Evolutionary conservation across 2,888 invertebrate genomes (phyloP), one percentile per base, ranked within the genome.

Genomic region (Aporophyla lueneburgensis): DNA sequence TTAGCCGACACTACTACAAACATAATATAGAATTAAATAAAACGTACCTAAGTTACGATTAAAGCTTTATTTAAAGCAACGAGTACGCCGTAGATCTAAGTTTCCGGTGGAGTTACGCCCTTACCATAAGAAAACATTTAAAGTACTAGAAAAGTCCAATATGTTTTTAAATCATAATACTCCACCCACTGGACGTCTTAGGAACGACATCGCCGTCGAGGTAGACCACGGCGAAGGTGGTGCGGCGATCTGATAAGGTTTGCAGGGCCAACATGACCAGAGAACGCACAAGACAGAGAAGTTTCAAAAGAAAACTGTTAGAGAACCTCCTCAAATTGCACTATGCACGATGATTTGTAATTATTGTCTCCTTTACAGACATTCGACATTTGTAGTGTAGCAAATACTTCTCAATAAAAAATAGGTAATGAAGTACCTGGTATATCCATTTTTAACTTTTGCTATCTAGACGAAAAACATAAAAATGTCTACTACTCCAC

Each of bases 51-150:
- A 43, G 24, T 21, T 58, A 63, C 9, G 14, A 58, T 46, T 40
- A 12, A 46, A 67, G 10, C 16, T 14, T 14, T 10, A n/a, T 21
- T 7, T n/a, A 59, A 19, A 1, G 46, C 53, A 46, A 58, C 46
- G n/a, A 24, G 51, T 58, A 66, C 53, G 10, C 49, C 21, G 33
- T 65, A 63, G 58, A 9, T 46, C 21, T 51, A 19, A 53, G 58
- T 16, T 66, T 70, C 67, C 43, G 49, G 19, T 71, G 58, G n/a
- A 27, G 21, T 33, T 73, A 81, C 77, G 72, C 81, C 81, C 82
- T 27, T 63, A 49, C 40, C 67, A 56, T 67, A 53, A 6, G 19
- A 61, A 27, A 49, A 46, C 46, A 56, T 61, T 59, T 5, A 24
- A 58, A 54, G 21, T 69, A 59, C 9, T 63, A 56, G 43, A 59